Evolutionary conservation across 1,140 invertebrate species (phyloP).

Genomic region (Popillia japonica): DNA sequence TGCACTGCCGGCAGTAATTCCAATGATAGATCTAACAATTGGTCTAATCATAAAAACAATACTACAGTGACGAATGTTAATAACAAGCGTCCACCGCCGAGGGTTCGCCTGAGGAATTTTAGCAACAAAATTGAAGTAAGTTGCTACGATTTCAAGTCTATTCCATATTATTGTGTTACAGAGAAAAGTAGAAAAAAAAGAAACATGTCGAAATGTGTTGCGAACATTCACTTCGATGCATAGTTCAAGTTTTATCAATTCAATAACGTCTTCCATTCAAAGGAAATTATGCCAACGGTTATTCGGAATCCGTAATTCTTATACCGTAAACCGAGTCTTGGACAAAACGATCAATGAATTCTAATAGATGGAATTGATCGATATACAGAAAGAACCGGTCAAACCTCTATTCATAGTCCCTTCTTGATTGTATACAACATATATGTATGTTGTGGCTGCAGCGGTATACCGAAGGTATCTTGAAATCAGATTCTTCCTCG

Average conservation of each 20-base stretch:
- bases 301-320: not conserved
- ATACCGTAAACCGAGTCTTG: not conserved
- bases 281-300: slow-evolving; percentile 21
- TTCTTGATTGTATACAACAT: not conserved
- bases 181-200: too few species aligned
- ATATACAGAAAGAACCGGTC: slow-evolving; percentile 35
- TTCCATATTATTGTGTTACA: not conserved
- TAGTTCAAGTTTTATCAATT: slow-evolving; percentile 22
- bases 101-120: slow-evolving; percentile 49
- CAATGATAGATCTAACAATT: slow-evolving; percentile 29
- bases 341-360: slow-evolving; percentile 34
- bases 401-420: slow-evolving; percentile 29
- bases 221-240: not conserved
- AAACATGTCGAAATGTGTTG: not conserved
- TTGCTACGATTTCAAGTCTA: not conserved
- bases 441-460: not conserved
- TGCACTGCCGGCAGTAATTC: slow-evolving; percentile 41
- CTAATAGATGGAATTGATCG: slow-evolving; percentile 22
- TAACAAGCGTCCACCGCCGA: slow-evolving; percentile 45
- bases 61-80: not conserved
- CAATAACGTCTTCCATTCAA: not conserved
- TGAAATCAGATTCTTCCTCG: slow-evolving; percentile 25
- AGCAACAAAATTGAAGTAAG: slow-evolving; percentile 51
- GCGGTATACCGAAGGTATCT: not conserved
- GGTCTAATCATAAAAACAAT: slow-evolving; percentile 33